These are phyloP conservation scores for Ornithorhynchus anatinus DNA, from an alignment of 2,113 vertebrate species.

Conservation along the genomic window DNA sequence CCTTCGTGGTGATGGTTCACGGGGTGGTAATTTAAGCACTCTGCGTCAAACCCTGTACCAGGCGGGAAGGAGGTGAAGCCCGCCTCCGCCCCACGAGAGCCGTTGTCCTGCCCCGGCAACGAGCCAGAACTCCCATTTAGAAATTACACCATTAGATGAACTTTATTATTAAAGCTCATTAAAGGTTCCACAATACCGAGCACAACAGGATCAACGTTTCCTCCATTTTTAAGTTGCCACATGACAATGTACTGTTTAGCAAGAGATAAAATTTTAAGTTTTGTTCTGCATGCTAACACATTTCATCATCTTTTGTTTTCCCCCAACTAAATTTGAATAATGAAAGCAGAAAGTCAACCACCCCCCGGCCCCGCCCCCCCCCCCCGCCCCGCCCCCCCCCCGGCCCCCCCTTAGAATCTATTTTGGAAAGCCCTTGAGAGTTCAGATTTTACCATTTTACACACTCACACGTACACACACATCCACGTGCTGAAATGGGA, in stretches of 20 bases:
- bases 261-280: constrained; percentile 60
- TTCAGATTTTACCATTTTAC: constrained; percentile 34
- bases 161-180: constrained; percentile 81
- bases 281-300: constrained; percentile 73
- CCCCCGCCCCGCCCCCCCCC: too few relatives aligned
- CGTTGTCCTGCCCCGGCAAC: too few relatives aligned
- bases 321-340: constrained; percentile 50
- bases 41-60: too few relatives aligned
- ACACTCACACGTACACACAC: constrained; percentile 45
- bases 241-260: constrained; percentile 62
- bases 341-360: constrained; percentile 61
- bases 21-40: too few relatives aligned
- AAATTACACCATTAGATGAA: constrained; percentile 66
- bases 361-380: too few relatives aligned
- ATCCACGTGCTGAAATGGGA: constrained; percentile 64
- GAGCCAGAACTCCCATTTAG: neutral
- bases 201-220: constrained; percentile 63
- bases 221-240: constrained; percentile 59
- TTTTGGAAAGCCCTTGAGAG: constrained; percentile 58
- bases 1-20: too few relatives aligned
- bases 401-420: constrained; percentile 35
- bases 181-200: constrained; percentile 70
- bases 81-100: too few relatives aligned
- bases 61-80: too few relatives aligned
- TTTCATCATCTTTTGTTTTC: constrained; percentile 59